phyloP scores from a whole-genome alignment of 2,888 invertebrate genomes.

The Acronicta aceris region DNA sequence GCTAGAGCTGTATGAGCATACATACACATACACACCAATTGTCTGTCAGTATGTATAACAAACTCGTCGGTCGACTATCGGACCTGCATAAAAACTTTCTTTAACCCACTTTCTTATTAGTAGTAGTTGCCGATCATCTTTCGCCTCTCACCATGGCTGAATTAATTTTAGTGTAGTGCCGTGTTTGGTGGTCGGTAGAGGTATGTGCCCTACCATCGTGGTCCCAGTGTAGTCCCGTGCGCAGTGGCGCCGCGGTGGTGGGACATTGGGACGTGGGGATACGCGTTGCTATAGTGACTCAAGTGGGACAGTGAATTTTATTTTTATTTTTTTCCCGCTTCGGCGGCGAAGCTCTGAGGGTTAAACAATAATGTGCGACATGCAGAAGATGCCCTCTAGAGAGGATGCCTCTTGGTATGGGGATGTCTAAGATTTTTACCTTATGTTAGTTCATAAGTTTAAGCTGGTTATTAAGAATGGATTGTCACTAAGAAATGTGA shows the following conservation, averaged over 20 bases:
- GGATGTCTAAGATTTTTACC: conserved; percentile 50
- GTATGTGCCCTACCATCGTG: conserved; percentile 85
- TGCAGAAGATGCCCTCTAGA: conserved; percentile 85
- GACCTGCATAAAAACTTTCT: conserved; percentile 86
- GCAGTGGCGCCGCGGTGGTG: conserved; percentile 80
- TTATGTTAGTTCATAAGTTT: conserved; percentile 25
- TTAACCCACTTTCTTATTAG: conserved; percentile 88
- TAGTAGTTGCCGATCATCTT: conserved; percentile 77
- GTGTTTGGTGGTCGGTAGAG: conserved; percentile 81
- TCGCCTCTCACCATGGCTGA: conserved; percentile 80
- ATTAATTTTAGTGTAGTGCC: conserved; percentile 81
- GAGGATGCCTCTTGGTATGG: conserved; percentile 85
- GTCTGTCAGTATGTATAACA: conserved; percentile 75
- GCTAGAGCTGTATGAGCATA: conserved; percentile 76
- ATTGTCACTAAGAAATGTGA: background rate
- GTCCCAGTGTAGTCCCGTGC: conserved; percentile 83
- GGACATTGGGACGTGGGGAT: conserved; percentile 82
- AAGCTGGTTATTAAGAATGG: background rate
- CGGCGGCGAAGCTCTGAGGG: conserved; percentile 64
- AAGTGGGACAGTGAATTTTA: conserved; percentile 80
- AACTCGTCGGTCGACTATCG: conserved; percentile 78
- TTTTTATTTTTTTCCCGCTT: conserved; percentile 73
- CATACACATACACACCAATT: conserved; percentile 63
- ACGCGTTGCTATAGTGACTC: conserved; percentile 68
- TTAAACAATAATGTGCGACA: conserved; percentile 78